phyloP scores from a whole-genome alignment of 2,888 invertebrate species.

The Neoaliturus tenellus region DNA sequence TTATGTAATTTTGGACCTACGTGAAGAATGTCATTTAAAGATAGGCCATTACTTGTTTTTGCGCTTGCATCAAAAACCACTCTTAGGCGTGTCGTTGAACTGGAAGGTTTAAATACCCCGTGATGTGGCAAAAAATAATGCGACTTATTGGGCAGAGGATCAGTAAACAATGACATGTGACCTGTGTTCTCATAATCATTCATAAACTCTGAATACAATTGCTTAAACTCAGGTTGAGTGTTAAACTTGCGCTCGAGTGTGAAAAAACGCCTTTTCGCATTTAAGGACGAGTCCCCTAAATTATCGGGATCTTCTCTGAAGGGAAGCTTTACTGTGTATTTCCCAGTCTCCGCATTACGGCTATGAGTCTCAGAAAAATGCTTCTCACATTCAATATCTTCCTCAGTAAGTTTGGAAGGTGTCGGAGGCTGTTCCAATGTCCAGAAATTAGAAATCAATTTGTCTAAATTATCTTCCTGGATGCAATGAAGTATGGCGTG shows the following conservation, averaged over 20 bases:
- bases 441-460: too few relatives aligned
- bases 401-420: neutral
- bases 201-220: neutral
- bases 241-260: neutral
- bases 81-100: neutral
- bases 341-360: neutral
- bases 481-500: neutral
- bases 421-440: neutral
- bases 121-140: slow-evolving; percentile 10
- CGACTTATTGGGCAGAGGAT: neutral
- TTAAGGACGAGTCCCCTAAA: neutral
- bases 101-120: neutral
- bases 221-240: neutral
- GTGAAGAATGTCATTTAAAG: too few relatives aligned
- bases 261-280: neutral
- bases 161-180: neutral
- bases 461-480: neutral
- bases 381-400: neutral
- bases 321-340: neutral
- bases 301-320: neutral
- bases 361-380: slow-evolving; percentile 2
- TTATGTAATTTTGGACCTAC: slow-evolving; percentile 7
- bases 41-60: neutral
- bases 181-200: neutral
- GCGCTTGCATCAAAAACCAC: too few relatives aligned